These are phyloP conservation scores for Oreochromis aureus DNA, from an alignment of 2,113 vertebrate genomes.

Conservation along the genomic window DNA sequence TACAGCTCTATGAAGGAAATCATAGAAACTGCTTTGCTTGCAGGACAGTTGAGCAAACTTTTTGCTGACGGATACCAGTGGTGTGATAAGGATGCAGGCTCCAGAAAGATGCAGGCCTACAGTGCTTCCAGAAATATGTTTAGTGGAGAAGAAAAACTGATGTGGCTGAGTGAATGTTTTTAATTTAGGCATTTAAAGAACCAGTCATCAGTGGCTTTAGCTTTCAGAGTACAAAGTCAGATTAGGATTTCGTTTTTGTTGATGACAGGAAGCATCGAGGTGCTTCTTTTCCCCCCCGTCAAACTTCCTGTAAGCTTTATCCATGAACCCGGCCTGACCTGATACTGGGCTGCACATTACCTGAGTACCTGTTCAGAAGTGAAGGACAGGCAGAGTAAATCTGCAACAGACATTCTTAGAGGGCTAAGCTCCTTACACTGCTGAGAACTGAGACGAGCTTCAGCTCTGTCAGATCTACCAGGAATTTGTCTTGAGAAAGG, in stretches of 20 bases:
- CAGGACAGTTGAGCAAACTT: not conserved
- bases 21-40: not conserved
- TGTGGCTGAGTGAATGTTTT: not conserved
- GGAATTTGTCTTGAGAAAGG: not conserved
- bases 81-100: not conserved
- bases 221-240: not conserved
- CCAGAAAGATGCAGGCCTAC: not conserved
- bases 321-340: not conserved
- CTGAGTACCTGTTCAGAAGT: not conserved
- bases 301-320: not conserved
- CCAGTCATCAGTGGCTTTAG: not conserved
- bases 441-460: not conserved
- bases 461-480: not conserved
- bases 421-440: constrained; percentile 50
- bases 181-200: not conserved
- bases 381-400: constrained; percentile 26
- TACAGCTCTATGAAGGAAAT: not conserved
- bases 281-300: fast-evolving
- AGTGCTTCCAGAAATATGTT: not conserved
- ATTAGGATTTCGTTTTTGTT: not conserved
- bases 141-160: not conserved
- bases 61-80: not conserved
- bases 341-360: not conserved
- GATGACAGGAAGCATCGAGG: not conserved
- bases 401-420: constrained; percentile 36